Evolutionary conservation across 2,888 invertebrate species (phyloP).

Genomic region (Polydrusus tereticollis): DNA sequence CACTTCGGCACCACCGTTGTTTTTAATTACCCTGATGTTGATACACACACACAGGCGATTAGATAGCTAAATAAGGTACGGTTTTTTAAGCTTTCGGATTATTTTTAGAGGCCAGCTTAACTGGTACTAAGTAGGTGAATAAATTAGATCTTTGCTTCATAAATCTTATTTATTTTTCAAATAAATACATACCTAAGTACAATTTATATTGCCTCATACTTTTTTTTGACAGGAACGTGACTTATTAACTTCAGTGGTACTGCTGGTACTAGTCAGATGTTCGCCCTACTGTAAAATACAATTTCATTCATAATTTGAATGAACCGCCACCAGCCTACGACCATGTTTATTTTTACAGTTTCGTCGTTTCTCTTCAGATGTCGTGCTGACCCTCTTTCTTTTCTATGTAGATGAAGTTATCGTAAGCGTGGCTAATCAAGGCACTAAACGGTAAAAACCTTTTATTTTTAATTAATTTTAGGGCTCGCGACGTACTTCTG

Average conservation of each 20-base stretch:
- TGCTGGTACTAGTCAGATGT: no score
- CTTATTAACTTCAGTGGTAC: no score
- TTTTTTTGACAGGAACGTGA: no score
- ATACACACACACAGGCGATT: background rate
- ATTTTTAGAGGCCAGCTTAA: background rate
- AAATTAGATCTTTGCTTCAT: no score
- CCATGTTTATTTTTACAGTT: slow-evolving; percentile 9
- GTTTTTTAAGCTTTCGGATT: background rate
- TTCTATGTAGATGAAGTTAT: slow-evolving; percentile 67
- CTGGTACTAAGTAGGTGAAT: no score
- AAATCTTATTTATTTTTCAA: no score
- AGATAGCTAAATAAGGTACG: background rate
- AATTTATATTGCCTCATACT: no score
- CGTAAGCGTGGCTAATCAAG: slow-evolving; percentile 90
- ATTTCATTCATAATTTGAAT: no score
- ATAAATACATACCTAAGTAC: no score
- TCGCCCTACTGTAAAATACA: no score
- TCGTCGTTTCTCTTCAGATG: slow-evolving; percentile 18
- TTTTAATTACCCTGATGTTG: background rate
- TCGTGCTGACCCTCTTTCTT: slow-evolving; percentile 55
- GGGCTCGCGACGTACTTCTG: background rate
- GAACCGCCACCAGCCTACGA: background rate
- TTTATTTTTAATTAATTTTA: slow-evolving; percentile 1
- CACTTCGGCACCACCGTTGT: slow-evolving; percentile 8
- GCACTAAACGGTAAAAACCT: slow-evolving; percentile 79